Evolutionary conservation across 2,888 invertebrate genomes (phyloP), one percentile per base, ranked within the genome.

Genomic region (Macaria liturata): DNA sequence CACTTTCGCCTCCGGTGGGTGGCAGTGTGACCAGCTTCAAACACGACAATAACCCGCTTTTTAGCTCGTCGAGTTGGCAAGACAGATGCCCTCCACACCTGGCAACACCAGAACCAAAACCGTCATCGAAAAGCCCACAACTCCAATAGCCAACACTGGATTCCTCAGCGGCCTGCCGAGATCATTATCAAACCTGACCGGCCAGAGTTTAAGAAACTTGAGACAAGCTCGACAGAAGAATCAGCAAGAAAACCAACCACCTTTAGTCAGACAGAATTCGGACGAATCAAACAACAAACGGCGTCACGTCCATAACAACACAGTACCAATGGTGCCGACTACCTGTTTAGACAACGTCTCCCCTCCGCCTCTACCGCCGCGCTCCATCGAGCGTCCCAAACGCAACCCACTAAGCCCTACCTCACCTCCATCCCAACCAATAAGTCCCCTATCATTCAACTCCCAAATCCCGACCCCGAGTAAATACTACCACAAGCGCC

Each of bases 81-180:
- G 61, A 4, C 57, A 59, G 20, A 52, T 63, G 52, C 52, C 59
- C 40, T 44, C 66, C 42, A 74, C 77, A 3, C 77, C 78, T 20
- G 61, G 73, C 5, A 59, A 58, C 64, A 32, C 63, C 0, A 55
- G 74, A 3, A 66, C 67, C 47, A 78, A 71, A 54, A 64, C 59
- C 20, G 34, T 61, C 43, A 32, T 58, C 56, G 77, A 72, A 56
- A 76, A 77, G 65, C 69, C 69, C 42, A 55, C 59, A 46, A 60
- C 66, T 0, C 72, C 74, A 3, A 57, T 66, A 4, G 77, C 67
- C 42, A 72, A 78, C 71, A 74, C 79, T 31, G 83, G 90, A 61
- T 91, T 92, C 78, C 84, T 92, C 2, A 84, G 84, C 77, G 90
- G 87, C 0, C 77, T 92, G 7, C 92, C 92, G 0, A 67, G 92